These are phyloP conservation scores for Lepisosteus osseus DNA, from an alignment of 2,113 vertebrate genomes.

Conservation along the genomic window DNA sequence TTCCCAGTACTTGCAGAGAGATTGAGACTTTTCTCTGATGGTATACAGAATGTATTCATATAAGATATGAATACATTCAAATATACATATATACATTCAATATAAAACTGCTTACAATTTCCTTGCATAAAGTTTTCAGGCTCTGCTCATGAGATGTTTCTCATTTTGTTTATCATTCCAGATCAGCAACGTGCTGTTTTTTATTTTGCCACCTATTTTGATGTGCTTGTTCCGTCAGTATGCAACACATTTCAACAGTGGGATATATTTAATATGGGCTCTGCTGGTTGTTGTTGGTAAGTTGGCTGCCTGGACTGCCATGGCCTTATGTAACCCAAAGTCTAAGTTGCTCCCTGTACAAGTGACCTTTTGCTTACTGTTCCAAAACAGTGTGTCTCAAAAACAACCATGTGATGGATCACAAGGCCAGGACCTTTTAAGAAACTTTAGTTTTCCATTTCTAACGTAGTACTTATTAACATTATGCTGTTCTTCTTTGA, in stretches of 20 bases:
- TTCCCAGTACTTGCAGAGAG: too few relatives aligned
- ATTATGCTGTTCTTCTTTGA: background rate
- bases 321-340: constrained; percentile 2
- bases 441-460: constrained; percentile 10
- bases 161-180: constrained; percentile 60
- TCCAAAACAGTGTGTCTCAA: background rate
- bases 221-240: constrained; percentile 96
- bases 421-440: constrained; percentile 4
- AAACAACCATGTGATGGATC: background rate
- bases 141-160: constrained; percentile 20
- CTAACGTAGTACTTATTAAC: background rate
- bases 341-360: background rate
- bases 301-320: constrained; percentile 45
- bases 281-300: constrained; percentile 96
- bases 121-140: constrained; percentile 14
- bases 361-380: background rate
- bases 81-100: too few relatives aligned
- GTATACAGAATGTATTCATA: too few relatives aligned
- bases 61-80: too few relatives aligned
- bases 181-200: constrained; percentile 98
- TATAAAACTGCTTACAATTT: background rate
- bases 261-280: constrained; percentile 96
- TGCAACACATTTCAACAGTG: constrained; percentile 95
- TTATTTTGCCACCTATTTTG: constrained; percentile 92
- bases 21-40: too few relatives aligned